phyloP scores from a whole-genome alignment of 1,140 invertebrate genomes.

The Megalopta genalis region DNA sequence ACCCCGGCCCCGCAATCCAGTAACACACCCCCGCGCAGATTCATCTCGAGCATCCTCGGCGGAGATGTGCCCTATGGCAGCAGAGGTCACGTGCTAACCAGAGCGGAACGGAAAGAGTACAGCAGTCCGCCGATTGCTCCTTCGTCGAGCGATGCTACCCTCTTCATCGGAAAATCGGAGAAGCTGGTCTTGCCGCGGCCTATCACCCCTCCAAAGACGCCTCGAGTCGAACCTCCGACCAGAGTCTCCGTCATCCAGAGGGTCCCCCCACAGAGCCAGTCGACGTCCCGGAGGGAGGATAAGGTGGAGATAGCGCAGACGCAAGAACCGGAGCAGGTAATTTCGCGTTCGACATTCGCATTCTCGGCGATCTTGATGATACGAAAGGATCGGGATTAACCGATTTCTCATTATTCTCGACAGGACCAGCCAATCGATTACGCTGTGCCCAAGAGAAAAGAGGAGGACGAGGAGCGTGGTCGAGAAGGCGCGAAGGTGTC shows the following conservation, averaged over 20 bases:
- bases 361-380: no score
- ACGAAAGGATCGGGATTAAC: background rate
- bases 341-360: no score
- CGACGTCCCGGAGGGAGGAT: constrained; percentile 69
- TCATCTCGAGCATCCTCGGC: constrained; percentile 88
- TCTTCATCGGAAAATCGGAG: constrained; percentile 77
- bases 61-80: constrained; percentile 88
- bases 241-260: constrained; percentile 90
- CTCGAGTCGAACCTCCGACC: constrained; percentile 76
- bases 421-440: constrained; percentile 94
- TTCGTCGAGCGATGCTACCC: constrained; percentile 75
- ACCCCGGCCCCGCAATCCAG: constrained; percentile 46
- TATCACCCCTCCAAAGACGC: constrained; percentile 80
- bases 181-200: constrained; percentile 80
- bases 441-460: constrained; percentile 89
- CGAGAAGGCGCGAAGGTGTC: constrained; percentile 82
- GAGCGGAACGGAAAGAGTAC: constrained; percentile 90
- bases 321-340: constrained; percentile 79
- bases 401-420: constrained; percentile 20
- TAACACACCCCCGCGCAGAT: constrained; percentile 81
- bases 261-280: constrained; percentile 84
- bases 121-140: constrained; percentile 81
- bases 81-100: constrained; percentile 86
- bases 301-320: constrained; percentile 73
- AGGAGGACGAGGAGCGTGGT: constrained; percentile 84